Evolutionary conservation across 2,797 vertebrate genomes (phyloP), one percentile per base, ranked within the genome.

Genomic region (Phoxinus dragarum): DNA sequence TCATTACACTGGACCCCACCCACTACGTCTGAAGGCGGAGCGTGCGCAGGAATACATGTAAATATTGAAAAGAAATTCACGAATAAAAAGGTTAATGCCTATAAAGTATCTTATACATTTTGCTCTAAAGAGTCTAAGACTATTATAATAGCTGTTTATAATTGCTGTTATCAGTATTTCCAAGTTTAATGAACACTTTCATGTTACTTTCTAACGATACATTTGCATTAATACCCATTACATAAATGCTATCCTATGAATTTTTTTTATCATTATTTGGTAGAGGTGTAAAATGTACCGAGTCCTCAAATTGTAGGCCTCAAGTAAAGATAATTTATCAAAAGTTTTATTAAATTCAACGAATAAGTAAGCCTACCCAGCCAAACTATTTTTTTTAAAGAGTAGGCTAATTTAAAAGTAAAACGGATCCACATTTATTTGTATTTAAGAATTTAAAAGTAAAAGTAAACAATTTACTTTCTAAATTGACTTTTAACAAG

Each of bases 11-110:
- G 23, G 7, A 75, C 23, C 42, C 80, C 49, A n/a, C 82, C 81
- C 54, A 23, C 44, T 27, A 21, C n/a, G 27, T 36, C 23, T 82
- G 47, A 44, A 67, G 73, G 66, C 40, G 84, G 84, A 38, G 68
- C 68, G 52, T 38, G 54, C 16, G 23, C 52, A 6, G n/a, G 9
- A 27, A n/a, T 36, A 27, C 1, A 73, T 52, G 77, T 80, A 85
- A 66, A 85, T 85, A 66, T 67, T 66, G 74, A 80, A 73, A 27
- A 40, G 40, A 78, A 54, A 56, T 61, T 31, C n/a, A 56, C 10
- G 49, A 68, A 31, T 67, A 21, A 31, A 12, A 42, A 76, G 11
- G 11, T 27, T 27, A 2, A 7, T 66, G 5, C 16, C 0, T 23
- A 47, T 31, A 31, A 59, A 47, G 8, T 42, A 3, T 67, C 4